phyloP scores from a whole-genome alignment of 2,888 invertebrate species.

The Limnephilus rhombicus region DNA sequence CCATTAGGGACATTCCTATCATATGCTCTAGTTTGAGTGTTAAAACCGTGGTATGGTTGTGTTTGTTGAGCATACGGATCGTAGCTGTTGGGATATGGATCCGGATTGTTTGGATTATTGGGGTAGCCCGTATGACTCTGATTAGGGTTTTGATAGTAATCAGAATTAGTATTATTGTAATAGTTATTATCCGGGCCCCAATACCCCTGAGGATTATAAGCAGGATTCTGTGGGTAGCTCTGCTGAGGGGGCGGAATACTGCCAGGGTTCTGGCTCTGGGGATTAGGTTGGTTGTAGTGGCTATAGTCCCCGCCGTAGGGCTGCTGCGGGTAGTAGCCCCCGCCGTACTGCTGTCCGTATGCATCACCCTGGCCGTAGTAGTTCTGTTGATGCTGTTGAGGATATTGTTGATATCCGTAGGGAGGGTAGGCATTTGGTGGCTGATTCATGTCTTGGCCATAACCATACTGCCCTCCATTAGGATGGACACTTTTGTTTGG shows the following conservation, averaged over 20 bases:
- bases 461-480: slow-evolving; percentile 62
- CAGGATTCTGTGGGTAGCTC: slow-evolving; percentile 67
- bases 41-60: slow-evolving; percentile 59
- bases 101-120: slow-evolving; percentile 47
- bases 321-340: slow-evolving; percentile 73
- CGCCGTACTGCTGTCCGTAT: slow-evolving; percentile 73
- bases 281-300: slow-evolving; percentile 60
- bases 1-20: slow-evolving; percentile 58
- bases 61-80: slow-evolving; percentile 61
- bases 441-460: slow-evolving; percentile 66
- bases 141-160: slow-evolving; percentile 71
- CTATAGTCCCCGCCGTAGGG: slow-evolving; percentile 72
- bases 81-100: slow-evolving; percentile 57
- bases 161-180: slow-evolving; percentile 74
- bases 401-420: slow-evolving; percentile 71
- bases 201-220: slow-evolving; percentile 68
- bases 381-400: slow-evolving; percentile 72
- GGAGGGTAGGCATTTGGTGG: slow-evolving; percentile 69
- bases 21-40: slow-evolving; percentile 56
- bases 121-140: slow-evolving; percentile 52
- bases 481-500: slow-evolving; percentile 57
- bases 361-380: slow-evolving; percentile 70
- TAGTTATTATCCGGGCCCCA: slow-evolving; percentile 67
- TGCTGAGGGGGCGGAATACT: slow-evolving; percentile 58
- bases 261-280: slow-evolving; percentile 47